These are phyloP conservation scores for Pongo pygmaeus DNA, from an alignment of 2,113 vertebrate genomes.

Conservation along the genomic window DNA sequence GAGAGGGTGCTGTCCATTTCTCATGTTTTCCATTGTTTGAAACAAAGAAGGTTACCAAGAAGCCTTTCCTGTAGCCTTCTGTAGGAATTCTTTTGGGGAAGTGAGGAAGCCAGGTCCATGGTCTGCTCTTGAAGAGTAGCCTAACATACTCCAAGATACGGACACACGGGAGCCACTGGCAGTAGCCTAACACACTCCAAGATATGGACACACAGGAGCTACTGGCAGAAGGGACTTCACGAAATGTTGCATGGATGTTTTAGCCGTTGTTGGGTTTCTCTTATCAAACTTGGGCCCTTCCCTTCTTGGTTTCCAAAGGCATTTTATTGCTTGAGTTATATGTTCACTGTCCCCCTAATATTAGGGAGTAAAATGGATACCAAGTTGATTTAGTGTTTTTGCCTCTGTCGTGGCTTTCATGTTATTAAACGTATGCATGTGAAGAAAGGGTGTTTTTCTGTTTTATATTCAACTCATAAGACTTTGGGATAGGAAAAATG, in stretches of 20 bases:
- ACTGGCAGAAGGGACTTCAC: background rate
- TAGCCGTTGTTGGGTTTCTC: background rate
- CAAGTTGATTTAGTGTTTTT: background rate
- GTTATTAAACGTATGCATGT: slow-evolving; percentile 39
- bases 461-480: background rate
- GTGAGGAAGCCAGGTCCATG: background rate
- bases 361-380: background rate
- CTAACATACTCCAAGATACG: background rate
- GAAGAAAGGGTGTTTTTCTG: background rate
- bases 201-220: background rate
- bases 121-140: background rate
- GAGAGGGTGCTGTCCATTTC: background rate
- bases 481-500: background rate
- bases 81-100: background rate
- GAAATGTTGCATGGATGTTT: background rate
- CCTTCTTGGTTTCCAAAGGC: slow-evolving; percentile 20
- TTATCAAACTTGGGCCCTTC: background rate
- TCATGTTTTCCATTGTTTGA: background rate
- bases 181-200: background rate
- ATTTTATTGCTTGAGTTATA: background rate
- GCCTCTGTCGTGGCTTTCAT: background rate
- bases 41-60: background rate
- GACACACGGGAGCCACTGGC: background rate
- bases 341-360: background rate
- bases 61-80: background rate